phyloP scores from a whole-genome alignment of 2,888 invertebrate species.

The Phragmatobia fuliginosa region DNA sequence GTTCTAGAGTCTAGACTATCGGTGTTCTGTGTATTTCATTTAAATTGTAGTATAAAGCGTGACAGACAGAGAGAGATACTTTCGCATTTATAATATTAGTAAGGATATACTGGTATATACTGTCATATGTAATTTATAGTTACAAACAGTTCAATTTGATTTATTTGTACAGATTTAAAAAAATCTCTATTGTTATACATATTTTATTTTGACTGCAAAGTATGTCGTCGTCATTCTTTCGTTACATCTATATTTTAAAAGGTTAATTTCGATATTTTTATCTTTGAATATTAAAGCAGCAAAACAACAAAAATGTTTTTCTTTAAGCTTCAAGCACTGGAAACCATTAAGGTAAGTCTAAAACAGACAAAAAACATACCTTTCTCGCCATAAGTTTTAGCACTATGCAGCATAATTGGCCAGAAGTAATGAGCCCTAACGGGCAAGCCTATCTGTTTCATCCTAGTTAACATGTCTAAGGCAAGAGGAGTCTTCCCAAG shows the following conservation, averaged over 20 bases:
- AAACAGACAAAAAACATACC: slow-evolving; percentile 57
- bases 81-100: too few relatives aligned
- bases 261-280: too few relatives aligned
- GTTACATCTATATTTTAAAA: background rate
- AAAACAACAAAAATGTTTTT: background rate
- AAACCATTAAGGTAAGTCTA: background rate
- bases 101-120: too few relatives aligned
- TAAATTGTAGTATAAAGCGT: too few relatives aligned
- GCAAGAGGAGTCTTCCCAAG: slow-evolving; percentile 76
- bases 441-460: slow-evolving; percentile 73
- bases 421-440: slow-evolving; percentile 89
- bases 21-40: too few relatives aligned
- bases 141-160: background rate
- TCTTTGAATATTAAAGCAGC: too few relatives aligned
- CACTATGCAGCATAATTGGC: slow-evolving; percentile 86
- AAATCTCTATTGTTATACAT: too few relatives aligned
- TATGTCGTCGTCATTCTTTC: background rate
- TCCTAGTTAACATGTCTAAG: slow-evolving; percentile 75
- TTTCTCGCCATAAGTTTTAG: slow-evolving; percentile 83
- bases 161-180: too few relatives aligned
- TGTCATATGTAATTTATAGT: too few relatives aligned
- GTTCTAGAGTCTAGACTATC: too few relatives aligned
- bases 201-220: too few relatives aligned
- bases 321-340: background rate
- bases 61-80: too few relatives aligned